Percentiles rank a stretch among this genome's conserved stretches.
Conservation (phyloP, 1,140 invertebrate genomes). For the Lordiphosa collinella region DNA sequence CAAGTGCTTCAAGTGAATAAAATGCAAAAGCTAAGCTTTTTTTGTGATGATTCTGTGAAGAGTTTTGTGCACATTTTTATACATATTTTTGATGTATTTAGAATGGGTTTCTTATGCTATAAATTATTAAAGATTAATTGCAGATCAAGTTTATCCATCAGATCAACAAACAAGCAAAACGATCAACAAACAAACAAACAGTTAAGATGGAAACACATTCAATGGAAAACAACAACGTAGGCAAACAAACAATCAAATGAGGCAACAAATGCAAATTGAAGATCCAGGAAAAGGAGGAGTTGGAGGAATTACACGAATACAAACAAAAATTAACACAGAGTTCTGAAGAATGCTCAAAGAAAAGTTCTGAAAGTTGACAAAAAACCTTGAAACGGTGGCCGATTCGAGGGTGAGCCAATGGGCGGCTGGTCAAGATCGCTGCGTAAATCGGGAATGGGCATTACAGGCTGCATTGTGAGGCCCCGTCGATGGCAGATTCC, state of each 20-base stretch:
- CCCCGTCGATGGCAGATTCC: conserved; percentile 91
- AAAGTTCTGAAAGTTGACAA: conserved; percentile 37
- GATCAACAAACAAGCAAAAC: no score
- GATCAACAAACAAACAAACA: background rate
- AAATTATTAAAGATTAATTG: no score
- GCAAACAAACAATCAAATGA: conserved; percentile 27
- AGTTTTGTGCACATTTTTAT: conserved; percentile 15
- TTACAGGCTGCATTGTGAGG: conserved; percentile 86
- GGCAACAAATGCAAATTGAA: conserved; percentile 39
- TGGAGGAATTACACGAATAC: conserved; percentile 42
- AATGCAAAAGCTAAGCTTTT: conserved; percentile 3
- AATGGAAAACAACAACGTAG: conserved; percentile 12
- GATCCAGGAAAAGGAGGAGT: conserved; percentile 4
- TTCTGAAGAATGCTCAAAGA: conserved; percentile 27
- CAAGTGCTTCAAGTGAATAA: conserved; percentile 4
- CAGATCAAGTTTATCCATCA: no score
- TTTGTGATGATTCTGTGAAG: conserved; percentile 12
- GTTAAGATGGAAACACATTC: conserved; percentile 7
- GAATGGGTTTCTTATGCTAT: no score
- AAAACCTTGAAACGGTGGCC: conserved; percentile 79
- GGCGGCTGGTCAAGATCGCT: conserved; percentile 86
- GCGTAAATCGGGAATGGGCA: conserved; percentile 91
- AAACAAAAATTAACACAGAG: conserved; percentile 34
- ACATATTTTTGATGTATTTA: background rate
- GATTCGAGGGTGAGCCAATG: conserved; percentile 70